phyloP scores from a whole-genome alignment of 2,888 invertebrate species.

The Heliconius charithonia region DNA sequence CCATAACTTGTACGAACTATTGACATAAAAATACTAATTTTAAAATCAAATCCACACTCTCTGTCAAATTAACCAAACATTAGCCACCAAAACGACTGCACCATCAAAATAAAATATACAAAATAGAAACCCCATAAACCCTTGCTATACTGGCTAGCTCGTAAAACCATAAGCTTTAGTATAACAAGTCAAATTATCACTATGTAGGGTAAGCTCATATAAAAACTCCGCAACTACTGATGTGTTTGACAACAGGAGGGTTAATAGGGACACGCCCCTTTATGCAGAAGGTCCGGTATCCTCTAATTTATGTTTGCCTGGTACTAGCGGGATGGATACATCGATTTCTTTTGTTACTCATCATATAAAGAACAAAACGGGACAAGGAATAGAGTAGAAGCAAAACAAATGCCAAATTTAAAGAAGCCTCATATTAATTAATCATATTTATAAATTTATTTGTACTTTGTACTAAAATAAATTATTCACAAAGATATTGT shows the following conservation, averaged over 20 bases:
- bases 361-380: not conserved
- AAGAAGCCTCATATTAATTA: too few species aligned
- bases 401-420: not conserved
- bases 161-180: not conserved
- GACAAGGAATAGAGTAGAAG: too few species aligned
- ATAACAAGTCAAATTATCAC: constrained; percentile 15
- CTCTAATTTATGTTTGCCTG: constrained; percentile 34
- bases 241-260: constrained; percentile 18
- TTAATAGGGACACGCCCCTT: constrained; percentile 29
- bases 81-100: not conserved
- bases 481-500: too few species aligned
- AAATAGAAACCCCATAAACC: not conserved
- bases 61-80: not conserved
- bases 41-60: not conserved
- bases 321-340: constrained; percentile 26
- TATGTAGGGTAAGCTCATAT: not conserved
- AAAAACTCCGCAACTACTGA: constrained; percentile 29
- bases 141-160: not conserved
- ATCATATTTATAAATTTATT: too few species aligned
- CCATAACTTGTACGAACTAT: not conserved
- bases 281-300: constrained; percentile 12
- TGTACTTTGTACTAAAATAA: too few species aligned
- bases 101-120: not conserved
- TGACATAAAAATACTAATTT: not conserved
- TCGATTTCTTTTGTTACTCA: constrained; percentile 15